A percentile compares a stretch with the other conserved stretches of the same genome.
phyloP scores from a whole-genome alignment of 2,888 invertebrate species.

The Elmis aenea region DNA sequence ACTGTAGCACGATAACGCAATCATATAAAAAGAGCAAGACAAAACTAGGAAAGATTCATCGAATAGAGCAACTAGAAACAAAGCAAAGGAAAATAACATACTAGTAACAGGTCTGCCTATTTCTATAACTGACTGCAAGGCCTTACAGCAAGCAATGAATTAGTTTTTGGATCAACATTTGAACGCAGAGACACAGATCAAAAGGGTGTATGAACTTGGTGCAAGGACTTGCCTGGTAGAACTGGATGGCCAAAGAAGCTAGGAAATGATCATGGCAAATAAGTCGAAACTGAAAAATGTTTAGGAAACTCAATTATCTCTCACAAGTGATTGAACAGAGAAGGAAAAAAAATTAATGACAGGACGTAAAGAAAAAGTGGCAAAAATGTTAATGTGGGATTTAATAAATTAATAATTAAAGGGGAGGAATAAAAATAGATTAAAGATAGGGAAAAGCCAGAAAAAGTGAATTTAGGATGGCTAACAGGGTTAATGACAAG shows the following conservation, averaged over 20 bases:
- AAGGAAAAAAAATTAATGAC: neutral
- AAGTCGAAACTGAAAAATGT: too few species aligned
- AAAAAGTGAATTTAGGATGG: too few species aligned
- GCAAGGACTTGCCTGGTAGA: constrained; percentile 3
- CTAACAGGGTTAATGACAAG: too few species aligned
- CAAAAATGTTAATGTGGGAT: constrained; percentile 3
- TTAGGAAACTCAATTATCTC: too few species aligned
- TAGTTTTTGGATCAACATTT: too few species aligned
- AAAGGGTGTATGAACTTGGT: constrained; percentile 1
- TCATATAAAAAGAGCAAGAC: too few species aligned
- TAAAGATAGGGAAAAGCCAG: too few species aligned
- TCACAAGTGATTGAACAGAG: too few species aligned
- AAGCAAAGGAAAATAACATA: constrained; percentile 5
- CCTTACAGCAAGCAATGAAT: constrained; percentile 2
- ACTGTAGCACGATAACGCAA: too few species aligned
- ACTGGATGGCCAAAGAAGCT: constrained; percentile 4
- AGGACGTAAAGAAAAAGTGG: constrained; percentile 3
- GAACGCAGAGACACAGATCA: too few species aligned
- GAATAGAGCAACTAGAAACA: constrained; percentile 5
- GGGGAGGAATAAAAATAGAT: too few species aligned
- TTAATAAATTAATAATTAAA: constrained; percentile 1
- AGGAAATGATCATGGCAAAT: constrained; percentile 3
- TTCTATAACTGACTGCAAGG: neutral
- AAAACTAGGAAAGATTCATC: constrained; percentile 1
- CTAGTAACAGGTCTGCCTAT: constrained; percentile 1